Conservation (phyloP, 1,140 invertebrate species). For the Drosophila littoralis region DNA sequence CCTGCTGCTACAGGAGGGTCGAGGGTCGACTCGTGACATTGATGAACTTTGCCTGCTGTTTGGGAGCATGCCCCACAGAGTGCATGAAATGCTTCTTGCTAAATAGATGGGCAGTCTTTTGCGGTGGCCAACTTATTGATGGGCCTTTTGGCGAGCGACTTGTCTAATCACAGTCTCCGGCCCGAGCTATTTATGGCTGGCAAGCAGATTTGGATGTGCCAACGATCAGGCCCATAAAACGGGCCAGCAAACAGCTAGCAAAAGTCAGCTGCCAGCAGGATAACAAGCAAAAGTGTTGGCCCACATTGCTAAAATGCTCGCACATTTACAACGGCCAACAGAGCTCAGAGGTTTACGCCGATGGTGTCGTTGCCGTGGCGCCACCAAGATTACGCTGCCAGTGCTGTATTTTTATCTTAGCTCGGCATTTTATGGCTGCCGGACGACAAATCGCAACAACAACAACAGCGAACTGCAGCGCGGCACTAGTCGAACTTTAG, state of each 20-base stretch:
- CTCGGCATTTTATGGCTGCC: slow-evolving; percentile 61
- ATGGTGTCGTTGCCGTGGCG: slow-evolving; percentile 63
- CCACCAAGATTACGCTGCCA: slow-evolving; percentile 64
- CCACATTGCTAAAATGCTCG: slow-evolving; percentile 38
- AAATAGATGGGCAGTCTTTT: slow-evolving; percentile 31
- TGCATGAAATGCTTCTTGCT: slow-evolving; percentile 16
- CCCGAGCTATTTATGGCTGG: slow-evolving; percentile 68
- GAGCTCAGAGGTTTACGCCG: slow-evolving; percentile 39
- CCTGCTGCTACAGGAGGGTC: not conserved
- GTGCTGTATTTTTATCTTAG: slow-evolving; percentile 75
- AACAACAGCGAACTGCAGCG: slow-evolving; percentile 33
- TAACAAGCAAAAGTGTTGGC: slow-evolving; percentile 77
- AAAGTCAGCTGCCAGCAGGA: slow-evolving; percentile 37
- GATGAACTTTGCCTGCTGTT: slow-evolving; percentile 69
- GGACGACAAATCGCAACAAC: slow-evolving; percentile 39
- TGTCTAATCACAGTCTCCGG: slow-evolving; percentile 72
- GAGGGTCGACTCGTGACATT: slow-evolving; percentile 63
- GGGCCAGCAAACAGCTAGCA: slow-evolving; percentile 36
- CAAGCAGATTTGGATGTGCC: slow-evolving; percentile 60
- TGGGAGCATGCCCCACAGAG: slow-evolving; percentile 29
- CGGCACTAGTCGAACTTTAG: not conserved
- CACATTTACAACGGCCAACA: slow-evolving; percentile 31
- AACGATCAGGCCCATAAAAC: slow-evolving; percentile 57
- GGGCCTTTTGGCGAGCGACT: slow-evolving; percentile 49
- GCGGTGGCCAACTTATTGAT: slow-evolving; percentile 56